Conservation (phyloP, 2,888 invertebrate genomes). For the Pammene fasciana region DNA sequence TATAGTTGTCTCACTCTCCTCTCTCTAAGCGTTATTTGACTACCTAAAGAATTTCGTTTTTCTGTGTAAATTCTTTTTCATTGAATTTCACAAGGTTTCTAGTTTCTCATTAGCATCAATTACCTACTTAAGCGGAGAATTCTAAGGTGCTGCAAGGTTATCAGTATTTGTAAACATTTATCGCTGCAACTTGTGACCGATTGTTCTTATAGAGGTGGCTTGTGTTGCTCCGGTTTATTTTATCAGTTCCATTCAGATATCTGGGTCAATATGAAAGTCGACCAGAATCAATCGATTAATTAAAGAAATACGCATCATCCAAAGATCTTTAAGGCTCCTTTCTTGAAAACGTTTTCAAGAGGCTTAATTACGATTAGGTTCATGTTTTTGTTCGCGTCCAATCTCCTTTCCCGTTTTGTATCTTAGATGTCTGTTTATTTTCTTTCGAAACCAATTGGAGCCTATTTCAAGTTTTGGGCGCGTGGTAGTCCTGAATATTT, state of each 20-base stretch:
- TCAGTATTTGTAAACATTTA: slow-evolving; percentile 44
- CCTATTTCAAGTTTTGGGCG: not conserved
- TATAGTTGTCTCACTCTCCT: slow-evolving; percentile 23
- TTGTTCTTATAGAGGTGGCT: slow-evolving; percentile 35
- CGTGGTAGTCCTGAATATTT: slow-evolving; percentile 9
- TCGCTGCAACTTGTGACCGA: slow-evolving; percentile 31
- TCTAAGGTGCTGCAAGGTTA: slow-evolving; percentile 36
- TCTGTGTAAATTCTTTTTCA: slow-evolving; percentile 2
- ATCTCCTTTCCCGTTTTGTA: slow-evolving; percentile 15
- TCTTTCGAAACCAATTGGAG: not conserved
- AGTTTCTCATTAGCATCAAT: slow-evolving; percentile 17
- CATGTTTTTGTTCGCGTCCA: slow-evolving; percentile 10
- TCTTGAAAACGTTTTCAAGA: not conserved
- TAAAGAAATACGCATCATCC: slow-evolving; percentile 31
- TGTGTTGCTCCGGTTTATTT: slow-evolving; percentile 36
- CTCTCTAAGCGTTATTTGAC: slow-evolving; percentile 17
- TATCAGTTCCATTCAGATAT: slow-evolving; percentile 36
- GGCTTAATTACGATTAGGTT: slow-evolving; percentile 14
- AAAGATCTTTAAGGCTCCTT: slow-evolving; percentile 3
- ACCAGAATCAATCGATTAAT: slow-evolving; percentile 31
- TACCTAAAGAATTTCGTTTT: slow-evolving; percentile 8
- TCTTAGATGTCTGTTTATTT: slow-evolving; percentile 4
- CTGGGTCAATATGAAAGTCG: slow-evolving; percentile 39
- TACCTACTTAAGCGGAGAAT: slow-evolving; percentile 10
- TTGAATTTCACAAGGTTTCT: slow-evolving; percentile 13